Evolutionary conservation across 2,797 vertebrate genomes (phyloP), one percentile per base, ranked within the genome.

Genomic region (Hyperoplus immaculatus): DNA sequence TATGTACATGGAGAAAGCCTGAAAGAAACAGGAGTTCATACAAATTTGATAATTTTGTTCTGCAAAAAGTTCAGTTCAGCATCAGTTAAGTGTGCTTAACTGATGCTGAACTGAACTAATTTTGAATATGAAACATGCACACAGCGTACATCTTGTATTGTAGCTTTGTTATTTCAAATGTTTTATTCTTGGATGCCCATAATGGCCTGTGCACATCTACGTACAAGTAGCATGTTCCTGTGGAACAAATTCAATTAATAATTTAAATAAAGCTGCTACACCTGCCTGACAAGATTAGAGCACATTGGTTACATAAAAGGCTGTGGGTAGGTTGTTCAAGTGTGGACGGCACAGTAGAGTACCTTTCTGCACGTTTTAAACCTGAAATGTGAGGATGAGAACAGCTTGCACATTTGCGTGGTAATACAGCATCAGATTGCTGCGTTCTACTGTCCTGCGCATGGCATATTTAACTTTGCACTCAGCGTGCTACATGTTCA

Each of bases 211-310:
- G 29, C 21, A 80, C 67, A 13, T 77, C 49, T 3, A 47, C 14
- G 59, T 50, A 62, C 49, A 72, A 39, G 47, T 68, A 75, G 66
- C 77, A 78, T 63, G 57, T 82, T 82, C 57, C 74, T 21, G n/a
- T 68, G 68, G 68, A 85, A 78, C 77, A 84, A 72, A 43, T 75
- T 29, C 77, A 75, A 90, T 91, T 58, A 93, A 90, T 91, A 88
- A 91, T 92, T 89, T 59, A 88, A 85, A 84, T 73, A 55, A 84
- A 86, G 69, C 42, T 89, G 63, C 69, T 62, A 58, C 60, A 82
- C 58, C 56, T 12, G 39, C 83, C 78, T 67, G 72, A 87, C 62
- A 75, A 75, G 49, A 80, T 86, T 84, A 39, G 62, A 82, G 77
- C 70, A 41, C 53, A 68, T 43, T 72, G 60, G 87, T 92, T 88